Evolutionary conservation across 2,113 vertebrate genomes (phyloP), one percentile per base, ranked within the genome.

Genomic region (Asarcornis scutulata): DNA sequence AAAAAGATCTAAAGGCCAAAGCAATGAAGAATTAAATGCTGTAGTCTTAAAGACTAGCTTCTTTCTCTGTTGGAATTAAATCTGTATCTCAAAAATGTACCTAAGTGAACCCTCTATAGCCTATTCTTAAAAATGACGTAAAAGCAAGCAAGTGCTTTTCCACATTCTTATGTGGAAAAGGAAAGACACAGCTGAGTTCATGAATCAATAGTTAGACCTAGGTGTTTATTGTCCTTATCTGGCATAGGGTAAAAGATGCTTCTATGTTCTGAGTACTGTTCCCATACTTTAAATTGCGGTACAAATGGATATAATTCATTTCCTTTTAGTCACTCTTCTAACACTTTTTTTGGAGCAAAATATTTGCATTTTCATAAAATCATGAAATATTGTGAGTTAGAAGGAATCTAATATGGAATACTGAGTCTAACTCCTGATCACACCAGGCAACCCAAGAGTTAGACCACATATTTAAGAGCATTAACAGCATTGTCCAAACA

Each of bases 1-100:
- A 75, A 81, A 91, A 92, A 59, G 32, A 71, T 32, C n/a, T 72
- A 89, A 84, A 82, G 26, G 40, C 15, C 84, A 91, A 91, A 92
- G 4, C 8, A 5, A 29, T 92, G 52, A 86, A 72, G 6, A 89
- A 44, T 87, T 46, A 18, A 6, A 1, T 50, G 14, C 3, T 50
- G 16, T 50, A 4, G 69, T 86, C 36, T 89, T 74, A 67, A 88
- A 67, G 27, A 52, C 36, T 15, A 66, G 3, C 11, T 72, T 67
- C 59, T 88, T 11, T 75, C 29, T 77, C 31, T 77, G 13, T 77
- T 55, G 32, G 13, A 89, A 71, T 74, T 74, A 90, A 81, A 88
- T 66, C 11, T 88, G 12, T 5, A 59, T 80, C 88, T 80, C n/a
- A 71, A 36, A 91, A 81, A 46, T 36, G 4, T 32, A 23, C 21